Evolutionary conservation across 2,888 invertebrate species (phyloP), one percentile per base, ranked within the genome.

Genomic region (Philhelius pedissequus): DNA sequence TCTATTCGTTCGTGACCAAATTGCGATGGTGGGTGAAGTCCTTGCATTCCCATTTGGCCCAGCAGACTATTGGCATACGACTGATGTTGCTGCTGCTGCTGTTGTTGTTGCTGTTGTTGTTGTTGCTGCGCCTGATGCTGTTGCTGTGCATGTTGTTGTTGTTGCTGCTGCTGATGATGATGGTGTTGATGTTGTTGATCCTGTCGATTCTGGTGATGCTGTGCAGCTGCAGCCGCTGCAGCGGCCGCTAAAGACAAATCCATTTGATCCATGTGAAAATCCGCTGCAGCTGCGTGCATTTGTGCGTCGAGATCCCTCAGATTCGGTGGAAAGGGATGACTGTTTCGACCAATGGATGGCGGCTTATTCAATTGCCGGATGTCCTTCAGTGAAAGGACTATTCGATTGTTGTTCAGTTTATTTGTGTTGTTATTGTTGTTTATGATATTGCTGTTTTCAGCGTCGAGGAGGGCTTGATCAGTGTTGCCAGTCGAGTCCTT

Each of bases 241-340:
- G 92, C 91, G 0, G 91, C 92, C 0, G 91, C 91, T 58, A 92
- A 80, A 0, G 92, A 90, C 73, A 92, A 87, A 86, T 92, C 92
- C 90, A 92, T 91, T 81, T 92, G 92, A 52, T 92, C 92, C 89
- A 92, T 91, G 66, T 91, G 90, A 11, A 90, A 90, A 5, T 90
- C 90, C 0, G 89, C 89, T 0, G 91, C 90, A 0, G 90, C 91
- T 0, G 90, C 91, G 62, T 90, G 90, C 90, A 90, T 90, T 75
- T 90, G 90, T 0, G 91, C 91, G 71, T 90, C 90, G 22, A 89
- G 68, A 58, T 89, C 89, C 68, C 89, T 87, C n/a, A 90, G 80
- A 9, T 89, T 89, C 79, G 86, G 87, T 78, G 86, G 84, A 82
- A 50, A 87, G 62, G 69, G 89, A 88, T 38, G 89, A 88, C 13